A percentile compares a stretch with the other conserved stretches of the same genome.
phyloP scores from a whole-genome alignment of 2,888 invertebrate species.

The Ophion ventricosus region DNA sequence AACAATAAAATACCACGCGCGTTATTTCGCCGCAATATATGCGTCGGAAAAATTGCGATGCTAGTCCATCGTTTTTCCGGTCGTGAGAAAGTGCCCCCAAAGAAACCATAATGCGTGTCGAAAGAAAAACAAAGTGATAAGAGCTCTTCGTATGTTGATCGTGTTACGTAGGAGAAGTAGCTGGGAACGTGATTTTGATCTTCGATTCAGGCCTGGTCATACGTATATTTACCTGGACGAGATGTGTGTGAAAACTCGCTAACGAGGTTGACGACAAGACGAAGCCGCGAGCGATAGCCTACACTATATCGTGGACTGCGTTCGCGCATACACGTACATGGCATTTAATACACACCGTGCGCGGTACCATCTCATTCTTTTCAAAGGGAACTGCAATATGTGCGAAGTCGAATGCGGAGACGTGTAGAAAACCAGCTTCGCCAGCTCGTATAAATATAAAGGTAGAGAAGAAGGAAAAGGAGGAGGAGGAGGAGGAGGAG shows the following conservation, averaged over 20 bases:
- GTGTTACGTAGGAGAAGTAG: not conserved
- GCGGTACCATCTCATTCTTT: slow-evolving; percentile 23
- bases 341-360: not conserved
- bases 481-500: not conserved
- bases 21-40: not conserved
- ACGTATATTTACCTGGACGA: slow-evolving; percentile 21
- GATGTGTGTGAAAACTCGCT: slow-evolving; percentile 43
- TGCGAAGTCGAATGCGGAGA: slow-evolving; percentile 11
- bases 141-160: not conserved
- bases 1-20: not conserved
- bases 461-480: too few relatives aligned
- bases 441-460: slow-evolving; percentile 25
- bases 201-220: slow-evolving; percentile 14
- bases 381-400: not conserved
- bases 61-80: not conserved
- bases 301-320: not conserved
- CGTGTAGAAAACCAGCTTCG: slow-evolving; percentile 42
- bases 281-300: slow-evolving; percentile 38
- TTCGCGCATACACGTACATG: not conserved
- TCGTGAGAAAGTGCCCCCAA: not conserved
- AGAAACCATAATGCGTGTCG: not conserved
- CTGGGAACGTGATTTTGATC: slow-evolving; percentile 14
- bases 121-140: not conserved
- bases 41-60: not conserved
- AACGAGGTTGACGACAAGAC: slow-evolving; percentile 61